Evolutionary conservation across 1,140 invertebrate genomes (phyloP).

Genomic region (Colletes gigas): DNA sequence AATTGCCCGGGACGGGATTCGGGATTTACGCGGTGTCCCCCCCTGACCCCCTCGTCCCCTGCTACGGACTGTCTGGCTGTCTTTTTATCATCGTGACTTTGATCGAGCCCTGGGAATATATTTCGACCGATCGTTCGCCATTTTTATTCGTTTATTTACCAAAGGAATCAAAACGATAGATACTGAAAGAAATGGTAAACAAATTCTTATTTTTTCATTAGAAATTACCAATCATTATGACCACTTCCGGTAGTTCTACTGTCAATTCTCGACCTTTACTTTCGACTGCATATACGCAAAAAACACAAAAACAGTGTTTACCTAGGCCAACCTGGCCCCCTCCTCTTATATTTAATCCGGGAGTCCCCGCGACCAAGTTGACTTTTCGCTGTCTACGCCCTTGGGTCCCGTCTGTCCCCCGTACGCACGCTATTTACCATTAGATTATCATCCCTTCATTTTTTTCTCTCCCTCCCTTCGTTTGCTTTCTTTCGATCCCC

Average conservation of each 20-base stretch:
- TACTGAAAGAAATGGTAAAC: too few species aligned
- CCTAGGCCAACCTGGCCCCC: too few species aligned
- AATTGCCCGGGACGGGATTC: constrained; percentile 52
- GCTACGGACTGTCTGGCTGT: constrained; percentile 2
- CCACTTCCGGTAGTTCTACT: too few species aligned
- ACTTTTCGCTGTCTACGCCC: constrained; percentile 14
- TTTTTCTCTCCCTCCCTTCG: constrained; percentile 51
- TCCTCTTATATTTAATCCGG: neutral
- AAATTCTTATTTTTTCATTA: too few species aligned
- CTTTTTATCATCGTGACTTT: constrained; percentile 19
- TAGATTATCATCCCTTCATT: constrained; percentile 61
- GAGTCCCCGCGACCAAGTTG: neutral
- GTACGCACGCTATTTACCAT: constrained; percentile 61
- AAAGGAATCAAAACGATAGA: too few species aligned
- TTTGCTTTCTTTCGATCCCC: constrained; percentile 22
- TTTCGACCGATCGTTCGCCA: neutral
- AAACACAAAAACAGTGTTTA: too few species aligned
- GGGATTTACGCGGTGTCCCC: constrained; percentile 53
- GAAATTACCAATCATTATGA: too few species aligned
- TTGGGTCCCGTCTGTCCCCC: constrained; percentile 4
- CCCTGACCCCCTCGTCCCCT: neutral
- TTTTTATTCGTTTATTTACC: neutral
- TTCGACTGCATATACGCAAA: too few species aligned
- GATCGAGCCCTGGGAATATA: neutral
- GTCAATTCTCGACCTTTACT: too few species aligned